A percentile compares a stretch with the other conserved stretches of the same genome.
Evolutionary conservation across 2,888 invertebrate genomes (phyloP).

Genomic region (Polydrusus tereticollis): DNA sequence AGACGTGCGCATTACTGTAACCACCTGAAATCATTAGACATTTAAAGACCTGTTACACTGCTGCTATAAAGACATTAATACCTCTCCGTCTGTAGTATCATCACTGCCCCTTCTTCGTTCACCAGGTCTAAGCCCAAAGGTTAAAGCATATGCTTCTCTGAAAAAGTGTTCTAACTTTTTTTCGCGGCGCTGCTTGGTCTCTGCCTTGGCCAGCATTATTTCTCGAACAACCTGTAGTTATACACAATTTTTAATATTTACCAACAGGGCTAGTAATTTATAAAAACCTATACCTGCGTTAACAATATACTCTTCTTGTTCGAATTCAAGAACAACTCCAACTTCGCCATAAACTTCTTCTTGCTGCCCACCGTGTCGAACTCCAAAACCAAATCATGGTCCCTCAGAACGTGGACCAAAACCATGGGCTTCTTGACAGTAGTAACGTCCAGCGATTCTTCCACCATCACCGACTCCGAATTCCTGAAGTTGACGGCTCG

Average conservation of each 20-base stretch:
- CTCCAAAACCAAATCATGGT: slow-evolving; percentile 94
- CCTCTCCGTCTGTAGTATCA: slow-evolving; percentile 76
- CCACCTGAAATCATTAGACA: slow-evolving; percentile 70
- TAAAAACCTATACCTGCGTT: too few species aligned
- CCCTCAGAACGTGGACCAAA: slow-evolving; percentile 84
- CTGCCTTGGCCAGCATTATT: slow-evolving; percentile 90
- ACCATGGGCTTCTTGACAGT: slow-evolving; percentile 85
- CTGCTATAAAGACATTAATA: too few species aligned
- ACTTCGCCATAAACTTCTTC: slow-evolving; percentile 87
- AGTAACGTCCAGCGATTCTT: slow-evolving; percentile 86
- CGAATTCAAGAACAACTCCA: slow-evolving; percentile 86
- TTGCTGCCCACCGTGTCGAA: slow-evolving; percentile 85
- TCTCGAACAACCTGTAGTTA: slow-evolving; percentile 77
- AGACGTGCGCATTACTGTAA: slow-evolving; percentile 94
- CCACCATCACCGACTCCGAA: slow-evolving; percentile 84
- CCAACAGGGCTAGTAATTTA: background rate
- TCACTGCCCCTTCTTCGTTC: slow-evolving; percentile 83
- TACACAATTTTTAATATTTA: background rate
- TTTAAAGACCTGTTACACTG: background rate
- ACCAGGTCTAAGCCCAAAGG: slow-evolving; percentile 90
- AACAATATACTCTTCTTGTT: slow-evolving; percentile 86
- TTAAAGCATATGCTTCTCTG: slow-evolving; percentile 93
- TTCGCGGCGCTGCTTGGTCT: slow-evolving; percentile 94
- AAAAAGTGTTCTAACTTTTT: slow-evolving; percentile 95
- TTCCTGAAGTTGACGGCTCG: slow-evolving; percentile 84